Conservation (phyloP, 2,113 vertebrate genomes). For the Oncorhynchus kisutch region DNA sequence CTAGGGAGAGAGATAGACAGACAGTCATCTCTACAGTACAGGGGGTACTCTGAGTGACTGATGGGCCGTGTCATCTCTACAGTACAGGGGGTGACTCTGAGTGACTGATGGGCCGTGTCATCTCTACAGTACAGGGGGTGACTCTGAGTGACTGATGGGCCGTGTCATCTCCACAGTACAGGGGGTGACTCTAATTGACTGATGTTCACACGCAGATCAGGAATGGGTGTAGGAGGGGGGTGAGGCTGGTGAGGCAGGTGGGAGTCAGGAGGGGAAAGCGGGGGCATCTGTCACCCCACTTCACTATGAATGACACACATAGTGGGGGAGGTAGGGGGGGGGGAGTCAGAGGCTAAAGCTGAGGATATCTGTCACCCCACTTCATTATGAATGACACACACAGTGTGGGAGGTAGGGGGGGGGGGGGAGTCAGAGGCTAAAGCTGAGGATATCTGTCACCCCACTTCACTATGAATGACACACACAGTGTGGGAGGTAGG, state of each 20-base stretch:
- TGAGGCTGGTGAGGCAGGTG: not conserved
- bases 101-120: not conserved
- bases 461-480: not conserved
- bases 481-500: no score
- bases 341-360: no score
- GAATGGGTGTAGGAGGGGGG: no score
- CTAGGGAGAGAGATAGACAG: conserved; percentile 63
- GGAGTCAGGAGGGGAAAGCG: conserved; percentile 8
- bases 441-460: no score
- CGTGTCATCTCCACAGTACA: conserved; percentile 3
- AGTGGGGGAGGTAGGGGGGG: no score
- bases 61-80: conserved; percentile 1
- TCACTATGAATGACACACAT: no score
- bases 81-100: not conserved
- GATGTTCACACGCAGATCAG: not conserved
- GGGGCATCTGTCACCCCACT: conserved; percentile 16
- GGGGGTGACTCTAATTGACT: not conserved
- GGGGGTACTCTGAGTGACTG: not conserved
- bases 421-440: no score
- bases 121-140: not conserved
- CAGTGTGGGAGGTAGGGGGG: no score
- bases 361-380: not conserved
- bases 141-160: not conserved
- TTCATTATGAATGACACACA: not conserved
- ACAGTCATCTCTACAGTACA: conserved; percentile 1